Evolutionary conservation across 2,888 invertebrate species (phyloP).

Genomic region (Mylabris sibirica): DNA sequence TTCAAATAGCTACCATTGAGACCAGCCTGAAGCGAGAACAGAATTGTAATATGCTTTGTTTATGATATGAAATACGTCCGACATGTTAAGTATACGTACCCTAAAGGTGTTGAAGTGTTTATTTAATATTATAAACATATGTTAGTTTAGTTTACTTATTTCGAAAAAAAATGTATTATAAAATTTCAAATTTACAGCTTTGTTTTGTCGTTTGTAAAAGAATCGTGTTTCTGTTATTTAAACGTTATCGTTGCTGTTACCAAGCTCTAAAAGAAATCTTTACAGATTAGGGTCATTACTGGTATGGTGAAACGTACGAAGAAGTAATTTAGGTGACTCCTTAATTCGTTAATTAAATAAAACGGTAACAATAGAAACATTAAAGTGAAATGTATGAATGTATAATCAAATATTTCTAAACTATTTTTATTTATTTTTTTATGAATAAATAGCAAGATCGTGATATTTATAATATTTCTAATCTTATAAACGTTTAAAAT

Average conservation of each 20-base stretch:
- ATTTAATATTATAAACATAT: too few species aligned
- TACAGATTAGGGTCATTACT: constrained; percentile 2
- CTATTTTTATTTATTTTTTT: too few species aligned
- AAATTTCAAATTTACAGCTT: background rate
- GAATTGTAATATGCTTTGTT: too few species aligned
- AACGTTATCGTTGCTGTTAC: background rate
- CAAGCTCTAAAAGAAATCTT: background rate
- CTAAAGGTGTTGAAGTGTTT: too few species aligned
- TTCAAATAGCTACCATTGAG: too few species aligned
- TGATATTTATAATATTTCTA: background rate
- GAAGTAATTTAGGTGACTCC: background rate
- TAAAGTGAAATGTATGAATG: background rate
- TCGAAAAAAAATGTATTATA: background rate
- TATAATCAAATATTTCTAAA: too few species aligned
- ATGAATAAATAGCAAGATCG: background rate
- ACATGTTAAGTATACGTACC: too few species aligned
- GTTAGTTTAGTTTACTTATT: too few species aligned
- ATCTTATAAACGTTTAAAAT: background rate
- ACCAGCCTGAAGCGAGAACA: too few species aligned
- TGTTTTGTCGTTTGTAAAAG: background rate
- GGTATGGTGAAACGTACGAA: background rate
- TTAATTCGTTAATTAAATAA: constrained; percentile 4
- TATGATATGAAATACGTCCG: too few species aligned
- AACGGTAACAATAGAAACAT: background rate
- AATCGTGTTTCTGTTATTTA: too few species aligned